Evolutionary conservation across 2,113 vertebrate species (phyloP).

Genomic region (Ranitomeya imitator): DNA sequence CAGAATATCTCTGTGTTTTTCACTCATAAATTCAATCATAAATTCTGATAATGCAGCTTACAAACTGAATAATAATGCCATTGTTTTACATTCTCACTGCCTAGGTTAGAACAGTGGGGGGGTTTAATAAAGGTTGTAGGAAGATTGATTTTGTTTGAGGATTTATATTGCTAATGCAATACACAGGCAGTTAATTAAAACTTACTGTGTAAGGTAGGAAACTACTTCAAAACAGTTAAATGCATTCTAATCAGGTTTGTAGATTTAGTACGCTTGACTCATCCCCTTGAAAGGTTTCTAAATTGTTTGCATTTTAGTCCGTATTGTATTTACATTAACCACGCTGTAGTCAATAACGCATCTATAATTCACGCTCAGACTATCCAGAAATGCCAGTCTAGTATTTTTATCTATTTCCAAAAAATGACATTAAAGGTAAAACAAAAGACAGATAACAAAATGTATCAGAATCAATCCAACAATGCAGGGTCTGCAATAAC

Average conservation of each 20-base stretch:
- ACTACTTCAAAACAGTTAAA: slow-evolving; percentile 34
- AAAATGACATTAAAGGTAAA: not conserved
- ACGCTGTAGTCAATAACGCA: slow-evolving; percentile 19
- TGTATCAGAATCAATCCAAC: not conserved
- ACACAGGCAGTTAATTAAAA: slow-evolving; percentile 46
- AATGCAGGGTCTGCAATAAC: not conserved
- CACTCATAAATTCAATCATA: not conserved
- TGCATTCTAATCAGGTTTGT: slow-evolving; percentile 49
- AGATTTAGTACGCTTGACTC: slow-evolving; percentile 51
- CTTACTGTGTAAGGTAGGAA: slow-evolving; percentile 43
- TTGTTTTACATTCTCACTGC: slow-evolving; percentile 15
- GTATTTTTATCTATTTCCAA: not conserved
- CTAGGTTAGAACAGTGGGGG: not conserved
- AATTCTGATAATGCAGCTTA: slow-evolving; percentile 8
- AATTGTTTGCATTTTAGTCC: slow-evolving; percentile 36
- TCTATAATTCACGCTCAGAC: slow-evolving; percentile 23
- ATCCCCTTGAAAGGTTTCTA: slow-evolving; percentile 43
- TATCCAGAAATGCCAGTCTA: not conserved
- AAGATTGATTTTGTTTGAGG: slow-evolving; percentile 39
- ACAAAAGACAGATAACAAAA: not conserved
- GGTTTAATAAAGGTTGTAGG: slow-evolving; percentile 24
- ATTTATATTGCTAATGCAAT: slow-evolving; percentile 32
- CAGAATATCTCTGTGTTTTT: not conserved
- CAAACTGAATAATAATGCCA: not conserved
- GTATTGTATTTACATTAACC: slow-evolving; percentile 40